Evolutionary conservation across 2,113 vertebrate species (phyloP).

Genomic region (Corydoras maculifer): DNA sequence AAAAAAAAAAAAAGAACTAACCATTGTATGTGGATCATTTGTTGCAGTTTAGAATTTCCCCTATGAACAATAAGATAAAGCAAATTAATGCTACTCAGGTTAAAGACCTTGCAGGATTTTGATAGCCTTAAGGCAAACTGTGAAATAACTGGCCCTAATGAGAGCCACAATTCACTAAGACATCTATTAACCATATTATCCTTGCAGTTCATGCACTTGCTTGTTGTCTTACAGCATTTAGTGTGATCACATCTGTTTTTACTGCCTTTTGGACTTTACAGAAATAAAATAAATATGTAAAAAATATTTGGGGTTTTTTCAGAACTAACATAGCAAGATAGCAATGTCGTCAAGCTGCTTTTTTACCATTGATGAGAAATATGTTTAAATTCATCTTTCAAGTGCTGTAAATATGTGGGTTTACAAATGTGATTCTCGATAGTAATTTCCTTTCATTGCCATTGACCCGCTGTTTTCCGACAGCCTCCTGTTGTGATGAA

Average conservation of each 20-base stretch:
- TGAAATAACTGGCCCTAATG: conserved; percentile 9
- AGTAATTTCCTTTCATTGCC: conserved; percentile 26
- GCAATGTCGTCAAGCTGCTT: too few species aligned
- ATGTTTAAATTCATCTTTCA: neutral
- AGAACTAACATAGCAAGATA: too few species aligned
- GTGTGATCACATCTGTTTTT: too few species aligned
- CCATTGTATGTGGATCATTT: too few species aligned
- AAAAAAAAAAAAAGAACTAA: too few species aligned
- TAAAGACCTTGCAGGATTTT: conserved; percentile 19
- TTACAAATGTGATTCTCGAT: neutral
- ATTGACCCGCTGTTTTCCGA: conserved; percentile 31
- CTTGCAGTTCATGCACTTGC: neutral
- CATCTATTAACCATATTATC: conserved; percentile 15
- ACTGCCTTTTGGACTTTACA: too few species aligned
- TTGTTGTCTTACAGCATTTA: conserved; percentile 5
- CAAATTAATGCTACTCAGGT: conserved; percentile 18
- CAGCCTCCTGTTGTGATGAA: conserved; percentile 31
- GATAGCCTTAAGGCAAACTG: conserved; percentile 18
- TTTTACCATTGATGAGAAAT: neutral
- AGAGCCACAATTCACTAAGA: conserved; percentile 10
- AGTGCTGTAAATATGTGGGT: neutral
- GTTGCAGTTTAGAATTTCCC: conserved; percentile 11
- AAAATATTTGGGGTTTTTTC: too few species aligned
- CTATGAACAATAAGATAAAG: conserved; percentile 16
- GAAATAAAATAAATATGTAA: too few species aligned